These are phyloP conservation scores for Corticium candelabrum DNA, from an alignment of 37 sponge, comb jelly and placozoan species.

Conservation along the genomic window DNA sequence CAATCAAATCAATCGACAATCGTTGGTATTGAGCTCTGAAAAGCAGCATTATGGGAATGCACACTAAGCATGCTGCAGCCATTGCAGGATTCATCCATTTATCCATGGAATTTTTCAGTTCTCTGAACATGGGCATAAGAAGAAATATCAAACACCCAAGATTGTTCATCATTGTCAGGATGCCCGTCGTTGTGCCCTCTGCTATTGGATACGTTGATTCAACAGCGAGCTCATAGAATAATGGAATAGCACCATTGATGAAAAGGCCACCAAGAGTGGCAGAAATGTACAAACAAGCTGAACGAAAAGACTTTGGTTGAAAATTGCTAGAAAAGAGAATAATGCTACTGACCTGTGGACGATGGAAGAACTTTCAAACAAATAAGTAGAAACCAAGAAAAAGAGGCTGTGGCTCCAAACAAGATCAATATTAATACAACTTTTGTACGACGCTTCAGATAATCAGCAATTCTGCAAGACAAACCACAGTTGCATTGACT, in stretches of 20 bases:
- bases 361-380: neutral
- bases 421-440: neutral
- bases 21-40: neutral
- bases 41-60: neutral
- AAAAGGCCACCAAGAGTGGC: conserved; percentile 8
- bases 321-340: neutral
- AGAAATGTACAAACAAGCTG: conserved; percentile 5
- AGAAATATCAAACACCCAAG: neutral
- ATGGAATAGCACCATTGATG: conserved; percentile 10
- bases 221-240: conserved; percentile 39
- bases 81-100: neutral
- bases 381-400: neutral
- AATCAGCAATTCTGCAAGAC: neutral
- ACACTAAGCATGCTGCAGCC: neutral
- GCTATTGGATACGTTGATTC: conserved; percentile 60
- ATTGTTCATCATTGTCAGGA: conserved; percentile 16
- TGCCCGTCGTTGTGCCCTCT: conserved; percentile 38
- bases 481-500: neutral
- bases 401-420: neutral
- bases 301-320: neutral
- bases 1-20: neutral
- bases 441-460: neutral
- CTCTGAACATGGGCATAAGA: neutral
- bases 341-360: neutral
- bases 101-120: neutral